Conservation (phyloP, 2,113 vertebrate species). For the Neopipo cinnamomea region DNA sequence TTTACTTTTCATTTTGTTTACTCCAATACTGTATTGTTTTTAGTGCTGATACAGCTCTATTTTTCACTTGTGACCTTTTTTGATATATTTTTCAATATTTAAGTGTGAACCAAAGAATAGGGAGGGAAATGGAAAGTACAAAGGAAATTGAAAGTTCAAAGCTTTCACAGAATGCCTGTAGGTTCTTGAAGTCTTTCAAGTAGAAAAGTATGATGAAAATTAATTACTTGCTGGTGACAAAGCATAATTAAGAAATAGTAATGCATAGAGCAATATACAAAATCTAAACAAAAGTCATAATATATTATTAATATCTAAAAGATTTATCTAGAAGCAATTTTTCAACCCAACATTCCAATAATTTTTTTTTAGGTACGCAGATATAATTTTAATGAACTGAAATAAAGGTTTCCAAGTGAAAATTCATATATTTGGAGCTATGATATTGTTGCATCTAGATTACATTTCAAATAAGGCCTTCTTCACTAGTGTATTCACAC, state of each 20-base stretch:
- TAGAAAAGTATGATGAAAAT: conserved; percentile 24
- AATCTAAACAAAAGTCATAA: background rate
- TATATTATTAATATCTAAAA: background rate
- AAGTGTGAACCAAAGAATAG: background rate
- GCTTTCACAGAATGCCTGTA: conserved; percentile 22
- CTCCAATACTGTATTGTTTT: background rate
- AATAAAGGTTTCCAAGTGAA: background rate
- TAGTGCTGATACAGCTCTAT: background rate
- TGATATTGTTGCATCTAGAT: background rate
- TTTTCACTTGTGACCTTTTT: conserved; percentile 13
- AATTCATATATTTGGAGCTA: background rate
- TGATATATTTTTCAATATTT: background rate
- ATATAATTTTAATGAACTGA: background rate
- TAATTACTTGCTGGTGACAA: conserved; percentile 3
- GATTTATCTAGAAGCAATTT: background rate
- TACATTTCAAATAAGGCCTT: background rate
- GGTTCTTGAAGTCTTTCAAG: conserved; percentile 30
- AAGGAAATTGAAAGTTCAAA: conserved; percentile 33
- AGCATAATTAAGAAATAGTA: conserved; percentile 18
- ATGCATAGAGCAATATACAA: background rate
- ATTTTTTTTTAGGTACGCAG: background rate
- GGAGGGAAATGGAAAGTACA: background rate
- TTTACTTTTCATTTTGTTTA: conserved; percentile 1
- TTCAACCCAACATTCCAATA: background rate
- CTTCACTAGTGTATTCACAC: background rate